These are phyloP conservation scores for Aeoliscus strigatus DNA, from an alignment of 2,797 vertebrate genomes.

Conservation along the genomic window DNA sequence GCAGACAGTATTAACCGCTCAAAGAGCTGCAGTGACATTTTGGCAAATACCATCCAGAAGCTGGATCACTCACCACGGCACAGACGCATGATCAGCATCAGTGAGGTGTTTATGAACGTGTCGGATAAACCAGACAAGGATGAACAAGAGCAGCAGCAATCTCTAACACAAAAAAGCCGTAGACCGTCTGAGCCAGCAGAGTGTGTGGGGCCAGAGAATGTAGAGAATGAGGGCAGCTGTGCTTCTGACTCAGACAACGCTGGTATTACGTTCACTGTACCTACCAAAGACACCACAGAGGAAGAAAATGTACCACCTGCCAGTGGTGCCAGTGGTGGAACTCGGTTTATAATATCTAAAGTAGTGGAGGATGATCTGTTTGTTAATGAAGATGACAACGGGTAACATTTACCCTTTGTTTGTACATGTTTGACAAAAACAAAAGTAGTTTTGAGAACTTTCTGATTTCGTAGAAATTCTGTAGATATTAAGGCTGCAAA, in stretches of 20 bases:
- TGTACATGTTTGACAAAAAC: not conserved
- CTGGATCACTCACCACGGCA: slow-evolving; percentile 71
- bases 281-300: slow-evolving; percentile 57
- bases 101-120: slow-evolving; percentile 65
- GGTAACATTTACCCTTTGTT: slow-evolving; percentile 18
- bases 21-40: slow-evolving; percentile 66
- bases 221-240: slow-evolving; percentile 53
- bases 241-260: slow-evolving; percentile 68
- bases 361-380: slow-evolving; percentile 45
- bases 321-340: slow-evolving; percentile 21
- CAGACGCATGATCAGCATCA: slow-evolving; percentile 68
- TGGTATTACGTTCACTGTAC: slow-evolving; percentile 69
- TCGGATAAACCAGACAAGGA: not conserved
- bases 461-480: not conserved
- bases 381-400: slow-evolving; percentile 41
- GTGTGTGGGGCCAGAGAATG: slow-evolving; percentile 57
- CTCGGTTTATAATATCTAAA: slow-evolving; percentile 66
- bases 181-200: slow-evolving; percentile 36
- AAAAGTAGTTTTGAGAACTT: slow-evolving; percentile 2
- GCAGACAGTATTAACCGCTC: slow-evolving; percentile 61
- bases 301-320: slow-evolving; percentile 29
- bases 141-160: slow-evolving; percentile 2
- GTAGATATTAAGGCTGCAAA: not conserved
- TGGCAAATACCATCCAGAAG: slow-evolving; percentile 62
- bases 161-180: slow-evolving; percentile 53